A percentile compares a stretch with the other conserved stretches of the same genome.
phyloP scores from a whole-genome alignment of 2,113 vertebrate species.

The Oreotragus oreotragus region DNA sequence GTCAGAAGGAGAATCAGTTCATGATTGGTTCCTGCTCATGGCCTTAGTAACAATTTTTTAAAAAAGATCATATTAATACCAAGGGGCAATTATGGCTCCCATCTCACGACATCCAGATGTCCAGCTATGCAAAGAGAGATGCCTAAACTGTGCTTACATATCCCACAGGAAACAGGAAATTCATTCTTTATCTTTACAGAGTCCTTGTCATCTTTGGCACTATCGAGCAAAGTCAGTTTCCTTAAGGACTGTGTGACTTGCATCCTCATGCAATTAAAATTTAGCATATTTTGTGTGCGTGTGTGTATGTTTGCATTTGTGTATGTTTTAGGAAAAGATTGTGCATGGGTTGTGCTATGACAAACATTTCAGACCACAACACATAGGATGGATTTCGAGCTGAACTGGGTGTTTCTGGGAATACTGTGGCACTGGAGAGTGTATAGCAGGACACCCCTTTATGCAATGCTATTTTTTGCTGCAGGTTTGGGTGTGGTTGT shows the following conservation, averaged over 20 bases:
- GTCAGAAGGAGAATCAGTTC: background rate
- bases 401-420: background rate
- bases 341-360: background rate
- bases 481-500: background rate
- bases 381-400: background rate
- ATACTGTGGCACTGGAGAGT: background rate
- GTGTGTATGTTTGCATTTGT: background rate
- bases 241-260: background rate
- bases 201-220: background rate
- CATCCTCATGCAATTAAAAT: background rate
- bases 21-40: background rate
- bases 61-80: background rate
- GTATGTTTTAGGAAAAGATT: background rate
- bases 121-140: background rate
- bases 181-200: conserved; percentile 1
- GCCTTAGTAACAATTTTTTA: background rate
- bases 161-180: background rate
- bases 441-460: background rate
- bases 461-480: background rate
- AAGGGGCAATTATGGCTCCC: background rate
- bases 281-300: background rate
- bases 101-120: conserved; percentile 29
- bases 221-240: background rate
- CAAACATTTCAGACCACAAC: background rate
- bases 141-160: background rate